Percentiles rank a stretch among this genome's conserved stretches.
phyloP scores from a whole-genome alignment of 2,797 vertebrate genomes.

The Lateolabrax maculatus region DNA sequence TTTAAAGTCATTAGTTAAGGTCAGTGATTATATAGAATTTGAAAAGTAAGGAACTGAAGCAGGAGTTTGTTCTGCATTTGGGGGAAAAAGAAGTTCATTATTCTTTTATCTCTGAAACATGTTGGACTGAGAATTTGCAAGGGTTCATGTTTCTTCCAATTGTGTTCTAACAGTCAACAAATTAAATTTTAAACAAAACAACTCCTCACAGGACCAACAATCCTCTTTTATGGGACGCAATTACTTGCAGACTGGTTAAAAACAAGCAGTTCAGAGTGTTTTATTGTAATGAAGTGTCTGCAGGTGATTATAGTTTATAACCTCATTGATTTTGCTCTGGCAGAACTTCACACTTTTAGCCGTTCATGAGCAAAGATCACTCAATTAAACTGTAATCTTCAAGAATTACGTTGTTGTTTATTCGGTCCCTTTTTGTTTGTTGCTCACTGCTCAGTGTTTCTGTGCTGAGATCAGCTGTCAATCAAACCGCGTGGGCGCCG shows the following conservation, averaged over 20 bases:
- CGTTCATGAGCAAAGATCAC: background rate
- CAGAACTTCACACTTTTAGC: slow-evolving; percentile 8
- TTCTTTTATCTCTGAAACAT: background rate
- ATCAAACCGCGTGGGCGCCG: background rate
- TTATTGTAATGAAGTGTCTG: slow-evolving; percentile 27
- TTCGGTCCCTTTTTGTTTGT: background rate
- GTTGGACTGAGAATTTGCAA: background rate
- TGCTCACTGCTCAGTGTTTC: background rate
- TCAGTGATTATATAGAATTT: background rate
- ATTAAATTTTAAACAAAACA: slow-evolving; percentile 4
- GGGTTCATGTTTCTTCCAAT: background rate
- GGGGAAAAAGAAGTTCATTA: background rate
- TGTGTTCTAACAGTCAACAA: background rate
- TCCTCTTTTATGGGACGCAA: slow-evolving; percentile 1
- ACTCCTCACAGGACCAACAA: background rate
- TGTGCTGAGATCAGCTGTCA: background rate
- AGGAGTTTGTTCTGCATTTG: background rate
- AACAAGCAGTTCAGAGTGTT: background rate
- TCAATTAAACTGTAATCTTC: background rate
- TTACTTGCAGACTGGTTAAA: slow-evolving; percentile 1
- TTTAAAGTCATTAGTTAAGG: background rate
- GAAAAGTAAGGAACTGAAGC: background rate
- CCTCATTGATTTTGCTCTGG: slow-evolving; percentile 23
- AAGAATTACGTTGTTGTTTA: background rate
- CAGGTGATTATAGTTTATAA: slow-evolving; percentile 24